Evolutionary conservation across 1,140 invertebrate genomes (phyloP).

Genomic region (Sarcophaga bullata): DNA sequence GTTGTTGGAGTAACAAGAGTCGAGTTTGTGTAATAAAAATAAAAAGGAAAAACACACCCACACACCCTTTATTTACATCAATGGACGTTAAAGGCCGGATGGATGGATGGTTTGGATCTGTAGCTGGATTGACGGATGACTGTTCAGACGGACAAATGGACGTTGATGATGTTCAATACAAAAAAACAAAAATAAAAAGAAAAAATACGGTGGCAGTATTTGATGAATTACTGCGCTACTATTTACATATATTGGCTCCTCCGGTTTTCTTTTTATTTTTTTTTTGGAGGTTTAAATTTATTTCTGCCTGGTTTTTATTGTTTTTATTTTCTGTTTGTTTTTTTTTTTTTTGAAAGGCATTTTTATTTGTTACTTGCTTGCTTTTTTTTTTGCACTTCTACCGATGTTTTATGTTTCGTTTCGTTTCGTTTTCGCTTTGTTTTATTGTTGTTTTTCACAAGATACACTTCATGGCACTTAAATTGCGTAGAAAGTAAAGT

Average conservation of each 20-base stretch:
- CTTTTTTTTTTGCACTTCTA: background rate
- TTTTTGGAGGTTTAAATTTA: slow-evolving; percentile 15
- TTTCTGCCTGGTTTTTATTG: background rate
- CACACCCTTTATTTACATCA: too few species aligned
- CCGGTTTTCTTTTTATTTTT: background rate
- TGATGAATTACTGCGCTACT: slow-evolving; percentile 22
- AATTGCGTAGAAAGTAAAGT: background rate
- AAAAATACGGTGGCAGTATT: background rate
- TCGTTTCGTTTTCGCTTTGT: background rate
- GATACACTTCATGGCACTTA: slow-evolving; percentile 29
- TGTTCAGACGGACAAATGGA: background rate
- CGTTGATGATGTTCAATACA: slow-evolving; percentile 14
- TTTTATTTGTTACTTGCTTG: background rate
- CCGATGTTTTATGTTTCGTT: slow-evolving; percentile 19
- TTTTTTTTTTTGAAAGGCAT: slow-evolving; percentile 19
- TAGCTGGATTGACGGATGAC: slow-evolving; percentile 3
- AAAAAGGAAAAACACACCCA: too few species aligned
- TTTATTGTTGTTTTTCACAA: too few species aligned
- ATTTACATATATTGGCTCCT: background rate
- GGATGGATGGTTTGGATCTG: too few species aligned
- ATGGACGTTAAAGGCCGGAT: too few species aligned
- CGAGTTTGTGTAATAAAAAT: too few species aligned
- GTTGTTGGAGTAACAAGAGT: too few species aligned
- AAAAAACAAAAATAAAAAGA: background rate
- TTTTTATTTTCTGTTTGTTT: background rate